Conservation (phyloP, 92 coral and sea anemone species). For the Phenganax marumi region DNA sequence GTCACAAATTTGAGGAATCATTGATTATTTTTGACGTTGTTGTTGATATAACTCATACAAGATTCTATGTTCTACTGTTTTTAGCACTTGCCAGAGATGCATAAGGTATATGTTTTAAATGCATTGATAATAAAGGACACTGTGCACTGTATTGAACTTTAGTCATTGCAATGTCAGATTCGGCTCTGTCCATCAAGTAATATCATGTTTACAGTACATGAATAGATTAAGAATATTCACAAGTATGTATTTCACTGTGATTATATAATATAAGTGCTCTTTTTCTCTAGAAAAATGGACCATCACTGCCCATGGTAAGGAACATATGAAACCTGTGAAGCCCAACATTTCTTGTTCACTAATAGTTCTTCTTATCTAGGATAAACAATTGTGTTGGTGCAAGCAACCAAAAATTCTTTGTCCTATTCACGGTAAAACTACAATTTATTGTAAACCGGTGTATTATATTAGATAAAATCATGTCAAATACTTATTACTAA, state of each 20-base stretch:
- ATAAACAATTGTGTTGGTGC: constrained; percentile 98
- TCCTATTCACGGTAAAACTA: constrained; percentile 83
- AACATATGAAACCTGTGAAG: not conserved
- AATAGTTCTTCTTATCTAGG: constrained; percentile 48
- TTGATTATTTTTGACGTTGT: not conserved
- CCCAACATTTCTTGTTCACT: not conserved
- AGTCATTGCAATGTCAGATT: too few relatives aligned
- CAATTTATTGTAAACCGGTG: not conserved
- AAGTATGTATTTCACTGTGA: not conserved
- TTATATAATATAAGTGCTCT: constrained; percentile 3
- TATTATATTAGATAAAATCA: not conserved
- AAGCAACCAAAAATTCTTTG: constrained; percentile 94
- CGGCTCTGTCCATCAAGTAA: too few relatives aligned
- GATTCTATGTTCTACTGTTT: not conserved
- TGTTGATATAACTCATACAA: not conserved
- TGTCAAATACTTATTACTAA: not conserved
- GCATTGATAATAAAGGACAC: not conserved
- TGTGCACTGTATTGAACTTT: too few relatives aligned
- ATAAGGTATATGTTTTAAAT: constrained; percentile 74
- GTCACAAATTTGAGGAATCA: not conserved
- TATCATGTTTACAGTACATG: too few relatives aligned
- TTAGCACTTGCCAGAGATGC: constrained; percentile 92
- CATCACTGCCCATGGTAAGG: constrained; percentile 74
- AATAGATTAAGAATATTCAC: not conserved
- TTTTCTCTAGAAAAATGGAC: constrained; percentile 86